Conservation (phyloP, 2,797 vertebrate genomes). For the Coilia nasus region DNA sequence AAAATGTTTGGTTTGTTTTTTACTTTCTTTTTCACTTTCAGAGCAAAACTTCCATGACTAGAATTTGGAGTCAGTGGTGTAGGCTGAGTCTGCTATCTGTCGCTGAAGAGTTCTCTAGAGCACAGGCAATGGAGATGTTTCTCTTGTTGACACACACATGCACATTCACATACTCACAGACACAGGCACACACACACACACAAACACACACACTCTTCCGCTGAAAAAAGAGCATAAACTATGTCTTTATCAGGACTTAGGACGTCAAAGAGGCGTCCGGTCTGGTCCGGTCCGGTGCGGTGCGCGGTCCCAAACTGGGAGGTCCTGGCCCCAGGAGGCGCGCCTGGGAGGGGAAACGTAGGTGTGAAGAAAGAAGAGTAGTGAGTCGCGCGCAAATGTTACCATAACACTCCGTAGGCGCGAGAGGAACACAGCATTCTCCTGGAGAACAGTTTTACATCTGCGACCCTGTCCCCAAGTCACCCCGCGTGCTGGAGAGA, state of each 20-base stretch:
- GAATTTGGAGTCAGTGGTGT: not conserved
- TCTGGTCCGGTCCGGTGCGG: no score
- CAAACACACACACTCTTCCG: conserved; percentile 40
- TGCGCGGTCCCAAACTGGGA: not conserved
- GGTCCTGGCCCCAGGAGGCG: not conserved
- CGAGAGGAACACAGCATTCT: conserved; percentile 63
- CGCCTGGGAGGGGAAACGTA: conserved; percentile 52
- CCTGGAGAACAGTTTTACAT: conserved; percentile 51
- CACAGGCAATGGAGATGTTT: not conserved
- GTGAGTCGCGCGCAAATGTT: conserved; percentile 62
- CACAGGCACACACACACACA: not conserved
- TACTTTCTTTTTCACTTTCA: not conserved
- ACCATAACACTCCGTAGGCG: conserved; percentile 64
- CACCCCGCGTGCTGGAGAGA: conserved; percentile 40
- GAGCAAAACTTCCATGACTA: not conserved
- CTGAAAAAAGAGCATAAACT: conserved; percentile 39
- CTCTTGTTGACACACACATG: not conserved
- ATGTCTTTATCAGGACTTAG: conserved; percentile 47
- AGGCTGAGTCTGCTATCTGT: not conserved
- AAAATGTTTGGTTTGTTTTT: not conserved
- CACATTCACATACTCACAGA: not conserved
- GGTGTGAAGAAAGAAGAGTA: conserved; percentile 68
- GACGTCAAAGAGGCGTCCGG: conserved; percentile 34
- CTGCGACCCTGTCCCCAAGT: conserved; percentile 41
- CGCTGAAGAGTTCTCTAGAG: not conserved